A percentile compares a stretch with the other conserved stretches of the same genome.
phyloP scores from a whole-genome alignment of 2,888 invertebrate genomes.

The Tuberolachnus salignus region DNA sequence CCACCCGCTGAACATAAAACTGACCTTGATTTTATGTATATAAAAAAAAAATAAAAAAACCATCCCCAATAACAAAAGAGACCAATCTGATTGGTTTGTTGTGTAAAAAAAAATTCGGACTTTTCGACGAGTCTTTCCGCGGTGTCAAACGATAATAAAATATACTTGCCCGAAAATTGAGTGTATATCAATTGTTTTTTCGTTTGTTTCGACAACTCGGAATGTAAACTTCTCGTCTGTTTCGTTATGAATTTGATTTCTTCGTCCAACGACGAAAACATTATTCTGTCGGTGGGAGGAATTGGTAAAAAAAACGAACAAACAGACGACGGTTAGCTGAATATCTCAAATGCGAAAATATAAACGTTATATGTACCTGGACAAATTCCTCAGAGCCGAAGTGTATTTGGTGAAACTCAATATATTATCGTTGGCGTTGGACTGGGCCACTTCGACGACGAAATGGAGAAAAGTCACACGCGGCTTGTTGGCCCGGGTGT shows the following conservation, averaged over 20 bases:
- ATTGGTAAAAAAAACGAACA: constrained; percentile 16
- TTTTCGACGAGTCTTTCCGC: too few species aligned
- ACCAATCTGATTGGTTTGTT: too few species aligned
- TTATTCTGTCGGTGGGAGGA: constrained; percentile 47
- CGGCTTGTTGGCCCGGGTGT: constrained; percentile 65
- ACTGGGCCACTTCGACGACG: constrained; percentile 63
- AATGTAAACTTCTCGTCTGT: constrained; percentile 53
- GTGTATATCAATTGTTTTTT: constrained; percentile 41
- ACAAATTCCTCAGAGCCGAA: constrained; percentile 57
- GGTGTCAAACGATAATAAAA: not conserved
- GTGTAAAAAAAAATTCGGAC: too few species aligned
- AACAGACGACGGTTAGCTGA: not conserved
- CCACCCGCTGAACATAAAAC: too few species aligned
- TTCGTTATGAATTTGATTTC: constrained; percentile 57
- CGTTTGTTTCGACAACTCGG: constrained; percentile 55
- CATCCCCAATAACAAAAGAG: too few species aligned
- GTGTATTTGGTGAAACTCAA: constrained; percentile 63
- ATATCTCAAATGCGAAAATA: not conserved
- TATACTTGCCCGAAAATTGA: constrained; percentile 58
- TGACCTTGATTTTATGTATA: too few species aligned
- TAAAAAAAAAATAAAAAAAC: too few species aligned
- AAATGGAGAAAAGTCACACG: constrained; percentile 66
- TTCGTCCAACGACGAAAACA: constrained; percentile 57
- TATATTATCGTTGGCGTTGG: constrained; percentile 62
- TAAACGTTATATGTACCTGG: constrained; percentile 56